Evolutionary conservation across 35 echinoderm and acorn worm species (phyloP).

Genomic region (Anneissia japonica): DNA sequence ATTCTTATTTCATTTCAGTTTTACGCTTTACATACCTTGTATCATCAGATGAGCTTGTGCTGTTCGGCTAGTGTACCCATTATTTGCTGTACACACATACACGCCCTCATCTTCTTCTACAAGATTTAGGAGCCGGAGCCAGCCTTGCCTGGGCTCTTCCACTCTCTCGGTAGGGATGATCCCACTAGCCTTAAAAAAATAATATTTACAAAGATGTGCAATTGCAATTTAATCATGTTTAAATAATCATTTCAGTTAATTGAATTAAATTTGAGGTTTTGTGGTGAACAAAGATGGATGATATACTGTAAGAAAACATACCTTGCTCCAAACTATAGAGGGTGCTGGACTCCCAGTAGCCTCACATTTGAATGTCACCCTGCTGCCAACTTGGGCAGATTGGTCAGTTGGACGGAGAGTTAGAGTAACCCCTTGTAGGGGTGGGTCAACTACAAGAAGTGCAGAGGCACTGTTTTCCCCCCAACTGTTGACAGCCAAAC

Average conservation of each 20-base stretch:
- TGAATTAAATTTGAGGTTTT: too few relatives aligned
- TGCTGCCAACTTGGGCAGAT: constrained; percentile 45
- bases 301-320: constrained; percentile 8
- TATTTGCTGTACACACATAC: constrained; percentile 61
- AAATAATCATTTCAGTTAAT: neutral
- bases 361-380: constrained; percentile 66
- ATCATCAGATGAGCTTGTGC: constrained; percentile 56
- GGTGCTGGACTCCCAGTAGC: constrained; percentile 60
- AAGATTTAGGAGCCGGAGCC: constrained; percentile 55
- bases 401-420: constrained; percentile 56
- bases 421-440: constrained; percentile 47
- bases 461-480: constrained; percentile 73
- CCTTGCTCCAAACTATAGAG: constrained; percentile 73
- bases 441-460: constrained; percentile 54
- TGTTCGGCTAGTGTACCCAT: constrained; percentile 24
- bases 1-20: too few relatives aligned
- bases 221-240: neutral
- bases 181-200: constrained; percentile 23
- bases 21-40: constrained; percentile 59
- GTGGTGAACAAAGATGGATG: too few relatives aligned
- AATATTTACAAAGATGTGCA: too few relatives aligned
- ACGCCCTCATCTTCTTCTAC: constrained; percentile 42
- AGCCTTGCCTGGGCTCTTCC: constrained; percentile 60
- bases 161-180: constrained; percentile 18
- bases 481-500: constrained; percentile 68